Conservation (phyloP, 2,797 vertebrate species). For the Acomys russatus region DNA sequence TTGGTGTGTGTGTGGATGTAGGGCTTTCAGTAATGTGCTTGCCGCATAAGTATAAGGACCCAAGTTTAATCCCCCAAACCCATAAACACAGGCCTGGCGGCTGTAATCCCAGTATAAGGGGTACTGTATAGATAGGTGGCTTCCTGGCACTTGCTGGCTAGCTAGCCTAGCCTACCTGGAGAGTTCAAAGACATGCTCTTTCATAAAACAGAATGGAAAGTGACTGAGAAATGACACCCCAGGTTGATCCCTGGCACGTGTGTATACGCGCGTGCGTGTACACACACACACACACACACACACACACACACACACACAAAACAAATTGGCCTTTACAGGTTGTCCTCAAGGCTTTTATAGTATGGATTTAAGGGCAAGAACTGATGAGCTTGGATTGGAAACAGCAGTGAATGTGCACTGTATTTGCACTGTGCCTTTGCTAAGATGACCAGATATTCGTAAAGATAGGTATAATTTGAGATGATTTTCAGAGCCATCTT, state of each 20-base stretch:
- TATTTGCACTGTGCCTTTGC: not conserved
- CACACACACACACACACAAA: not conserved
- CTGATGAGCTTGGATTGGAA: not conserved
- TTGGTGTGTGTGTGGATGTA: too few relatives aligned
- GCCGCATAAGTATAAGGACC: not conserved
- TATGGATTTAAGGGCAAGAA: conserved; percentile 3
- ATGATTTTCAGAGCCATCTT: not conserved
- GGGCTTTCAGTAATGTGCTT: not conserved
- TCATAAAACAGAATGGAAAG: not conserved
- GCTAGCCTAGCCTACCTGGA: not conserved
- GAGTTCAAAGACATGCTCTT: not conserved
- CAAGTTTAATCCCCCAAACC: not conserved
- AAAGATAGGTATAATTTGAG: not conserved
- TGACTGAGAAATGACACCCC: not conserved
- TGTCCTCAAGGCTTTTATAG: not conserved
- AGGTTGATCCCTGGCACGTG: not conserved
- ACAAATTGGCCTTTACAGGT: not conserved
- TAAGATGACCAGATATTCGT: not conserved
- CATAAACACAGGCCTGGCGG: not conserved
- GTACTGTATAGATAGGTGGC: not conserved
- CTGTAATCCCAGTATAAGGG: not conserved
- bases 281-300: not conserved
- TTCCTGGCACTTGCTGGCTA: not conserved
- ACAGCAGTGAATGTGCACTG: not conserved
- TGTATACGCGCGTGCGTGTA: too few relatives aligned